Conservation (phyloP, 2,113 vertebrate genomes). For the Labeo rohita region DNA sequence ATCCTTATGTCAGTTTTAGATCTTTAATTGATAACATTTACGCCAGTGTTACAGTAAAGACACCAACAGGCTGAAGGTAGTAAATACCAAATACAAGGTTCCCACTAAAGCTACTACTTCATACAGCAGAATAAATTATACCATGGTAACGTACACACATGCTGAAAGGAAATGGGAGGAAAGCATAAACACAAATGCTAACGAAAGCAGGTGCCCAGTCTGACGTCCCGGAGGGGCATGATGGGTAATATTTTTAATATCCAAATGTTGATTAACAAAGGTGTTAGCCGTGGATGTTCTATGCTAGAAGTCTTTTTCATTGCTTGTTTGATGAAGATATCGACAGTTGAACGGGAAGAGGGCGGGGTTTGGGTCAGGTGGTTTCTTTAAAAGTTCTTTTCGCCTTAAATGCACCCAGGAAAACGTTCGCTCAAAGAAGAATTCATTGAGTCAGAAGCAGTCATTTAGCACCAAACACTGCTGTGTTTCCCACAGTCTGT, state of each 20-base stretch:
- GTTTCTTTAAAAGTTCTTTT: background rate
- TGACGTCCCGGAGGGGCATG: conserved; percentile 33
- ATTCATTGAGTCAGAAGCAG: background rate
- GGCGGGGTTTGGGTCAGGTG: conserved; percentile 59
- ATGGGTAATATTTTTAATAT: conserved; percentile 74
- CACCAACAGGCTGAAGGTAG: conserved; percentile 98
- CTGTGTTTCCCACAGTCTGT: conserved; percentile 33
- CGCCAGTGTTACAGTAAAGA: conserved; percentile 99
- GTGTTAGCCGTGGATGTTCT: conserved; percentile 72
- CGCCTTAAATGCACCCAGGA: background rate
- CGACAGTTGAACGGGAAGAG: conserved; percentile 67
- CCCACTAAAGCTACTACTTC: conserved; percentile 95
- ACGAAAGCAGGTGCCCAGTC: conserved; percentile 69
- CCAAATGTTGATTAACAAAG: conserved; percentile 76
- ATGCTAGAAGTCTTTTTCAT: conserved; percentile 78
- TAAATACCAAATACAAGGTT: conserved; percentile 97
- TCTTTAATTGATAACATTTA: conserved; percentile 99
- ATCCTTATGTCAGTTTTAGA: conserved; percentile 72
- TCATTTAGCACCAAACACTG: conserved; percentile 30
- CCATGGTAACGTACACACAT: conserved; percentile 92
- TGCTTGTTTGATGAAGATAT: conserved; percentile 65
- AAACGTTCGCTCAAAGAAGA: background rate
- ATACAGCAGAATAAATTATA: conserved; percentile 99
- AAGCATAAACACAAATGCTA: conserved; percentile 85
- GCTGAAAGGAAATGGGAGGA: conserved; percentile 80